A percentile compares a stretch with the other conserved stretches of the same genome.
Evolutionary conservation across 2,797 vertebrate genomes (phyloP).

Genomic region (Alcedo quadribrachys): DNA sequence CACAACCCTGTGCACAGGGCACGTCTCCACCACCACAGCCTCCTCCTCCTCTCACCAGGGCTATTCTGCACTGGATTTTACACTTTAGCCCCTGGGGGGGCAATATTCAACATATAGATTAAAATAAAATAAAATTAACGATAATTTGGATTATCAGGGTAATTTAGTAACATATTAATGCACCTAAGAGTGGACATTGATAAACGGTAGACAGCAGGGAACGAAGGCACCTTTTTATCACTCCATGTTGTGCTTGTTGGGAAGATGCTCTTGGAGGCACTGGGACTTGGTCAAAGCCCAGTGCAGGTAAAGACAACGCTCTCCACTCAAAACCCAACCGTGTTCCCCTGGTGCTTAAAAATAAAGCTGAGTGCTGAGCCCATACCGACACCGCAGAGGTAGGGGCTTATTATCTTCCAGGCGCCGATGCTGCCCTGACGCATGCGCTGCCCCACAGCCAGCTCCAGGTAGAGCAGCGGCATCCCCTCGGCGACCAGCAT

Average conservation of each 20-base stretch:
- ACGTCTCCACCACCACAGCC: accelerated
- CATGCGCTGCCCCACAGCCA: slow-evolving; percentile 93
- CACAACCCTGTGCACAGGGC: background rate
- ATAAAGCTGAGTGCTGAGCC: background rate
- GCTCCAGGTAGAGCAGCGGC: slow-evolving; percentile 91
- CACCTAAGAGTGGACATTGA: background rate
- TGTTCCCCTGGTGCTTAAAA: background rate
- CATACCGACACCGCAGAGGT: slow-evolving; percentile 90
- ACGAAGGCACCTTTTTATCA: background rate
- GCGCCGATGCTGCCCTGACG: slow-evolving; percentile 89
- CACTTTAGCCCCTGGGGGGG: background rate
- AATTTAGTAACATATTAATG: background rate
- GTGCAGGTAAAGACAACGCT: background rate
- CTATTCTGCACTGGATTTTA: background rate
- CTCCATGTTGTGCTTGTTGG: background rate
- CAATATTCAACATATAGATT: background rate
- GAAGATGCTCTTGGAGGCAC: background rate
- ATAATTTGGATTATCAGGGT: background rate
- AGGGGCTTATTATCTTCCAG: slow-evolving; percentile 90
- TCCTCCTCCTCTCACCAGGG: background rate
- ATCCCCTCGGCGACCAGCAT: slow-evolving; percentile 92
- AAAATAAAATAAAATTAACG: background rate
- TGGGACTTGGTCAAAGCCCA: background rate
- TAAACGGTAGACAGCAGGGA: background rate
- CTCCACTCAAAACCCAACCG: background rate